These are phyloP conservation scores for Watsonalla cultraria DNA, from an alignment of 2,888 invertebrate genomes.

Conservation along the genomic window DNA sequence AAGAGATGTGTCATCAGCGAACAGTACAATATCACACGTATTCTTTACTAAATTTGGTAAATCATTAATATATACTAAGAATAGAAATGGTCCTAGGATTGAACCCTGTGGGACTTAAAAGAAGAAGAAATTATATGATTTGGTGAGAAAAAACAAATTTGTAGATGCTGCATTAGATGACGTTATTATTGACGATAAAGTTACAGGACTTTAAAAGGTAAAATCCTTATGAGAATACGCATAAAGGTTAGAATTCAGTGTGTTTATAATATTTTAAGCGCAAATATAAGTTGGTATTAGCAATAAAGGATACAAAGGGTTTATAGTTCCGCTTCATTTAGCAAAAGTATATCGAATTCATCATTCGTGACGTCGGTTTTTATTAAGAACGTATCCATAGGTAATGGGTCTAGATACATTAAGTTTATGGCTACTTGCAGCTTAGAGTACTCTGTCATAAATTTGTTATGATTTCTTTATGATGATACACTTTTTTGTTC, in stretches of 20 bases:
- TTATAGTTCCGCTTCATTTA: constrained; percentile 73
- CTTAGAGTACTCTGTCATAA: not conserved
- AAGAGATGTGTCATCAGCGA: too few relatives aligned
- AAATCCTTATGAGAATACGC: constrained; percentile 1
- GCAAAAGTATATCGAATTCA: constrained; percentile 75
- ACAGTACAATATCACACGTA: too few relatives aligned
- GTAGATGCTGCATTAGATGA: constrained; percentile 14
- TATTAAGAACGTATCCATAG: constrained; percentile 45
- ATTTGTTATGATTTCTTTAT: not conserved
- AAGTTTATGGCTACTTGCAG: not conserved
- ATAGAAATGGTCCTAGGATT: too few relatives aligned
- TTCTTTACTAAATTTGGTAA: too few relatives aligned
- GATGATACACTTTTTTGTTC: not conserved
- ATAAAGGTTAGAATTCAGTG: constrained; percentile 26
- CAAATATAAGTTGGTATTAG: constrained; percentile 17
- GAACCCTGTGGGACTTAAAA: too few relatives aligned
- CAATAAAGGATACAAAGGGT: constrained; percentile 37
- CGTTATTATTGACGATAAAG: too few relatives aligned
- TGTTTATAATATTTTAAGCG: constrained; percentile 1
- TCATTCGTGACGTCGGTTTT: constrained; percentile 59
- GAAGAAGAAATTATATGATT: not conserved
- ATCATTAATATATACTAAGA: too few relatives aligned
- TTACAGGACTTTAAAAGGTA: constrained; percentile 1
- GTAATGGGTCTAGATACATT: constrained; percentile 28
- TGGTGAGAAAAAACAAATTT: constrained; percentile 13